Percentiles rank a stretch among this genome's conserved stretches.
These are phyloP conservation scores for Ostrea edulis DNA, from an alignment of 1,140 invertebrate genomes.

Conservation along the genomic window DNA sequence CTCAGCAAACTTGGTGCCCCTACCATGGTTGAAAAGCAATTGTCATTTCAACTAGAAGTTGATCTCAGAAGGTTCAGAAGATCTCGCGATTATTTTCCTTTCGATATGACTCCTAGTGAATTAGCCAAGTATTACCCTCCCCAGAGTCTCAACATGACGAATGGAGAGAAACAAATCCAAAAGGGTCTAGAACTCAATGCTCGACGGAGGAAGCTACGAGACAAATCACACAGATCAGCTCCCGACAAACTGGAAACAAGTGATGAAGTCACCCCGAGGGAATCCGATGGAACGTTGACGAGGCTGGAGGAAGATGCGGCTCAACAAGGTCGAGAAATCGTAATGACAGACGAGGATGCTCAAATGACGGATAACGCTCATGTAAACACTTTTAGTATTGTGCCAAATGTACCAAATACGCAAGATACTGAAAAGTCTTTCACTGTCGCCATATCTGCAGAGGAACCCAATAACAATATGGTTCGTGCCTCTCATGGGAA, in stretches of 20 bases:
- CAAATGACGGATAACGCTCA: conserved; percentile 20
- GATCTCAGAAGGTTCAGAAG: conserved; percentile 62
- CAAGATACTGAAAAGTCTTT: conserved; percentile 43
- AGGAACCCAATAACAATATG: not conserved
- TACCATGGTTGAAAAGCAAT: conserved; percentile 63
- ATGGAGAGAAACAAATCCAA: conserved; percentile 59
- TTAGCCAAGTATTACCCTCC: conserved; percentile 65
- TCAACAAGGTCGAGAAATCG: conserved; percentile 14
- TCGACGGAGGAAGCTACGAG: conserved; percentile 42
- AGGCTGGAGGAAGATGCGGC: conserved; percentile 13
- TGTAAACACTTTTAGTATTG: conserved; percentile 2
- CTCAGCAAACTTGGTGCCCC: conserved; percentile 62
- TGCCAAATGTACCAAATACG: conserved; percentile 54
- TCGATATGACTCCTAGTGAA: conserved; percentile 63
- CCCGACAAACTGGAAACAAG: conserved; percentile 51
- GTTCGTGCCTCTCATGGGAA: conserved; percentile 18
- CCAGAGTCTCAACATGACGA: conserved; percentile 58
- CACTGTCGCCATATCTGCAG: not conserved
- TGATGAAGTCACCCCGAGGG: not conserved
- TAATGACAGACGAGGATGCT: conserved; percentile 30
- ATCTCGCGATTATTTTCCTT: conserved; percentile 65
- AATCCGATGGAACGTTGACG: conserved; percentile 11
- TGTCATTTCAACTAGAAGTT: conserved; percentile 62
- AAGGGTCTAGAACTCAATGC: conserved; percentile 60
- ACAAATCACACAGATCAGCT: conserved; percentile 53